Evolutionary conservation across 2,888 invertebrate genomes (phyloP), one percentile per base, ranked within the genome.

Genomic region (Troilus luridus): DNA sequence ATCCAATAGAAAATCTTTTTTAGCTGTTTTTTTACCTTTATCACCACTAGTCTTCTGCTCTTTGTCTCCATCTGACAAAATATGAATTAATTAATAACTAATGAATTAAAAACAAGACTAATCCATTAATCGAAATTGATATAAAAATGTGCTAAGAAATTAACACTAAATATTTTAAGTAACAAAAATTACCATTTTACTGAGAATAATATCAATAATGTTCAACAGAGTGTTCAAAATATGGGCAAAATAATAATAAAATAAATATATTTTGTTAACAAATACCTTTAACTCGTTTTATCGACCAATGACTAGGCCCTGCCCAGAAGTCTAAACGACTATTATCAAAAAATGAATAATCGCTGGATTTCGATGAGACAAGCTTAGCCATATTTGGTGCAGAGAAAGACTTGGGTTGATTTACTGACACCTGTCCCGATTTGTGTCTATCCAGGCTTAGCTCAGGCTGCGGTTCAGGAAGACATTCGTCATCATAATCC

Each of bases 241-340:
- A 59, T 27, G 14, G 0, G 8, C 6, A 77, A 12, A 19, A 41
- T 14, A 17, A 5, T 17, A 1, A 77, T 24, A 19, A 27, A 27
- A 77, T 41, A 77, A 41, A 41, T 56, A 41, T 56, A 0, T 56
- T 85, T 58, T 85, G 56, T 41, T 17, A 56, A 10, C n/a, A 11
- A 12, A 58, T 88, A 90, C 90, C 85, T 89, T 59, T 89, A 24
- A 91, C 90, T 88, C 88, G 41, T 89, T 92, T 92, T 19, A 92
- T 89, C 9, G 91, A 85, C 92, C 92, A 92, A 56, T 92, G 91
- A n/a, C 91, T 88, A 17, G 92, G 92, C n/a, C 91, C 92, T 17
- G 91, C 92, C 91, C 91, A 91, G 59, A 92, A 91, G 64, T 91
- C 91, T 27, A 92, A 62, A 88, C 91, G 91, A 59, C 90, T 90